Percentiles rank a stretch among this genome's conserved stretches.
These are phyloP conservation scores for Heterodera schachtii DNA, from an alignment of 1,140 invertebrate species.

Conservation along the genomic window DNA sequence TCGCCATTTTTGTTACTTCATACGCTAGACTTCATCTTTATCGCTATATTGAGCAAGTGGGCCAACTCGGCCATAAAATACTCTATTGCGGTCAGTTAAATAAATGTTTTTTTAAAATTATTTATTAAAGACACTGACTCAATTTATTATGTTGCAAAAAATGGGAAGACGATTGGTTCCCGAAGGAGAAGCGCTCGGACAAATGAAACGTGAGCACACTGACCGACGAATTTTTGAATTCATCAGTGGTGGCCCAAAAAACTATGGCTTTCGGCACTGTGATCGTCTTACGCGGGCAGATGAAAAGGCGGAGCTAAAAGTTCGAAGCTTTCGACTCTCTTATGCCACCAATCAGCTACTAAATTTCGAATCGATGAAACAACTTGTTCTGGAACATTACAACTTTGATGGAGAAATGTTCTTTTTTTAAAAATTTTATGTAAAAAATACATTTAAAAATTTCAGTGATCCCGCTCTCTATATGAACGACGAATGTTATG, in stretches of 20 bases:
- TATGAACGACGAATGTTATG: not conserved
- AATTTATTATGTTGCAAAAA: not conserved
- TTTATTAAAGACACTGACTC: not conserved
- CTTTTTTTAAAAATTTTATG: no score
- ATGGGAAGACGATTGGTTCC: not conserved
- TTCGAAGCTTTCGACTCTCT: constrained; percentile 6
- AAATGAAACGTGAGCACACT: constrained; percentile 15
- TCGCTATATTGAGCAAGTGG: constrained; percentile 6
- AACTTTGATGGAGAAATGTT: constrained; percentile 14
- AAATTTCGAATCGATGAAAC: constrained; percentile 2
- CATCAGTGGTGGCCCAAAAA: not conserved
- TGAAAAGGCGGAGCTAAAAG: not conserved
- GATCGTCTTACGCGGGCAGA: not conserved
- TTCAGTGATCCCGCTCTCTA: not conserved
- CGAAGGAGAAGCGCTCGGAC: constrained; percentile 10
- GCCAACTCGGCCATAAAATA: not conserved
- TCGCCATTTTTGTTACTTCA: constrained; percentile 1
- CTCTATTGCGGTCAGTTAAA: no score
- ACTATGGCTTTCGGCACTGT: not conserved
- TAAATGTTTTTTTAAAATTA: not conserved
- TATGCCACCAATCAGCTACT: constrained; percentile 6
- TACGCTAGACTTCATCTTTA: constrained; percentile 14
- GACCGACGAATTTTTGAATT: not conserved
- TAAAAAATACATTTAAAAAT: no score
- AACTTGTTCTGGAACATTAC: not conserved